Base-by-base conservation (phyloP, 2,113 vertebrate species). In the Oncorhynchus keta region DNA sequence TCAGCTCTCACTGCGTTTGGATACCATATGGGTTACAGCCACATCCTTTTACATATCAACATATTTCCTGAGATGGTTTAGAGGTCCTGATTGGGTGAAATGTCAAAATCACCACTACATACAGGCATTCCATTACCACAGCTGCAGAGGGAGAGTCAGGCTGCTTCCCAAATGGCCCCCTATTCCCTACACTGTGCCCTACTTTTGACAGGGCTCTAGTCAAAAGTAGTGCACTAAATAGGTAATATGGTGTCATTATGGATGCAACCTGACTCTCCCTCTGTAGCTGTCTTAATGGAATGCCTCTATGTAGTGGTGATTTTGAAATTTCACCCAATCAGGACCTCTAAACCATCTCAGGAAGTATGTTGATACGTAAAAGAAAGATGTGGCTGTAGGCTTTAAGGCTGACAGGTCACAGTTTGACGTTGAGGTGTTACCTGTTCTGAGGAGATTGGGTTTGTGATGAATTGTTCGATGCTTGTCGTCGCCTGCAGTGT, bases 71-170 rank as follows among this genome's bases (percentile, higher is more conserved):
- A 45, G 55, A 5, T 3, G 55, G 55, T 57, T 18, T 18, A 57
- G 18, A 20, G 55, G 18, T 16, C 13, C 13, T 16, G 13, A 57
- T 57, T 20, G 55, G 55, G 55, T 57, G 55, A 57, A 57, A 57
- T 16, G 5, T 20, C 16, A 57, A 20, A 57, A 57, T 14, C 18
- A 9, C 39, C 39, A 57, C 55, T 57, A 57, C 55, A 57, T 39
- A 4, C 6, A 22, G 4, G 83, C 61, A 85, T 88, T 88, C 84
- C 84, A 85, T 84, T 84, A 59, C 76, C 68, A 79, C 79, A 57
- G 55, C 55, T 20, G 20, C 55, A 57, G 13, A 45, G 39, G 8
- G 39, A 45, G 8, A 11, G 39, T 45, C 39, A 45, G 24, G 14
- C 2, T 2, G 2, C 8, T 8, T 45, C 8, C 39, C 39, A 45